Conservation (phyloP, 2,888 invertebrate genomes). For the Agrotis puta region DNA sequence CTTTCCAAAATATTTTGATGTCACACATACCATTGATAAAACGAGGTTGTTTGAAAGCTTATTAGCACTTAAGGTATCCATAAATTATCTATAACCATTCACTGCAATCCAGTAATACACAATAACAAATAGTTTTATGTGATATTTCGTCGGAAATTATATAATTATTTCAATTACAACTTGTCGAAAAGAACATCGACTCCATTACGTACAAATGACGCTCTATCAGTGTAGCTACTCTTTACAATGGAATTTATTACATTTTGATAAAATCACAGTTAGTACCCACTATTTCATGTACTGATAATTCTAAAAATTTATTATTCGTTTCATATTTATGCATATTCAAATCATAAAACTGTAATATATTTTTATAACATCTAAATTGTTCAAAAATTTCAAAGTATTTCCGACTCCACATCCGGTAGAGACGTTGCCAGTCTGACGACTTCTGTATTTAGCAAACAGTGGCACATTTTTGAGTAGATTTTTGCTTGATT, state of each 20-base stretch:
- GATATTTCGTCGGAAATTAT: conserved; percentile 78
- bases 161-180: conserved; percentile 79
- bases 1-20: conserved; percentile 92
- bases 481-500: conserved; percentile 51
- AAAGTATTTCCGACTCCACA: conserved; percentile 69
- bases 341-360: rapidly evolving
- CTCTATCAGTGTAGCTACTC: conserved; percentile 87
- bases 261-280: background rate
- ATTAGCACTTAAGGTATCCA: conserved; percentile 78
- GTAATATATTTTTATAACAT: background rate
- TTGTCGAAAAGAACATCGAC: conserved; percentile 87
- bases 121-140: conserved; percentile 78
- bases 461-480: conserved; percentile 77
- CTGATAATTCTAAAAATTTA: background rate
- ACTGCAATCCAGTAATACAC: conserved; percentile 83
- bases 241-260: conserved; percentile 79
- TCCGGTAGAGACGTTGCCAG: conserved; percentile 87
- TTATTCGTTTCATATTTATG: background rate
- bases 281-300: rapidly evolving
- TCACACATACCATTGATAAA: conserved; percentile 89
- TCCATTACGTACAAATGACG: conserved; percentile 93
- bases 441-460: conserved; percentile 89
- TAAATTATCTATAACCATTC: conserved; percentile 78
- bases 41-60: conserved; percentile 84
- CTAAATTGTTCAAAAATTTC: conserved; percentile 41